phyloP scores from a whole-genome alignment of 2,113 vertebrate genomes.

The Recurvirostra avosetta region DNA sequence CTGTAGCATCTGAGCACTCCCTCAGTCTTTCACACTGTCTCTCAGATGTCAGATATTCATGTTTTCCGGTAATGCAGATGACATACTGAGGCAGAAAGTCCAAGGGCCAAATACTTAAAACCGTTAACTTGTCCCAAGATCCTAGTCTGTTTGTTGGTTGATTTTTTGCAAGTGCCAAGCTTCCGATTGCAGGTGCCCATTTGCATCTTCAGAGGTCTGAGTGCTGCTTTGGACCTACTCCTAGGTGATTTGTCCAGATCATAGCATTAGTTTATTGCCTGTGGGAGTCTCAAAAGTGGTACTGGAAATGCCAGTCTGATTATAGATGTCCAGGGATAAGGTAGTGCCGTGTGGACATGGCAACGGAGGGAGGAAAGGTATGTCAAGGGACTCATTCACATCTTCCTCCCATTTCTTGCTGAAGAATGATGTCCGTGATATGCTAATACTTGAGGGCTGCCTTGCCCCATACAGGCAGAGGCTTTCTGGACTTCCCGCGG shows the following conservation, averaged over 20 bases:
- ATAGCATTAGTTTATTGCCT: not conserved
- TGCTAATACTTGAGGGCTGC: not conserved
- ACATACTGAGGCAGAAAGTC: not conserved
- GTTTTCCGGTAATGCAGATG: not conserved
- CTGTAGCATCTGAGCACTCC: not conserved
- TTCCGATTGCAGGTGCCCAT: not conserved
- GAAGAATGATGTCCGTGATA: not conserved
- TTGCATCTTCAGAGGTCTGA: not conserved
- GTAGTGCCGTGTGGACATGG: not conserved
- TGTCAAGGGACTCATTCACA: accelerated
- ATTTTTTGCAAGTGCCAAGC: not conserved
- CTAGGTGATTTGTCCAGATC: not conserved
- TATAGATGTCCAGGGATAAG: not conserved
- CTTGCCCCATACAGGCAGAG: not conserved
- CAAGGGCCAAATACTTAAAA: not conserved
- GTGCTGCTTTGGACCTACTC: not conserved
- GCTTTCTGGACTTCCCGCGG: not conserved
- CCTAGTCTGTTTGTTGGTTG: not conserved
- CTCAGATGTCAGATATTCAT: not conserved
- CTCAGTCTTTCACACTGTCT: not conserved
- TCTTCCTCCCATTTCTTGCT: not conserved
- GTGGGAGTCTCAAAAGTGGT: not conserved
- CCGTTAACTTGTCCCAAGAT: accelerated
- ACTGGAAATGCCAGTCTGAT: not conserved
- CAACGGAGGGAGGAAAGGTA: not conserved